phyloP scores from a whole-genome alignment of 2,888 invertebrate species.

The Oscheius sp. region DNA sequence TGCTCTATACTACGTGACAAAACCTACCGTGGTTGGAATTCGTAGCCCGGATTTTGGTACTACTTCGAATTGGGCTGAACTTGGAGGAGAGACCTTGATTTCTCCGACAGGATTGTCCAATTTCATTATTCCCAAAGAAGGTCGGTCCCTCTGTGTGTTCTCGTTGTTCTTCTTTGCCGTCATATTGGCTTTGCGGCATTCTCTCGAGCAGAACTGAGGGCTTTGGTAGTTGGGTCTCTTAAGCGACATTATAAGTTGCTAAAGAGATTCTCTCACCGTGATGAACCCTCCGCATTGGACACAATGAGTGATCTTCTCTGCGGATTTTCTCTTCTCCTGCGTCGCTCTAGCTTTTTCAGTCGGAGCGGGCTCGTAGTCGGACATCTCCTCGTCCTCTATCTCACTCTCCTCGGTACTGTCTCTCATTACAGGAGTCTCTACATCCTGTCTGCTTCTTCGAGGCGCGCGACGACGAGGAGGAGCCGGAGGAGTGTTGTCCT shows the following conservation, averaged over 20 bases:
- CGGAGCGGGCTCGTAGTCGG: not conserved
- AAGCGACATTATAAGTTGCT: not conserved
- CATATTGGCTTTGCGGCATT: not conserved
- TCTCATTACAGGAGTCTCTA: not conserved
- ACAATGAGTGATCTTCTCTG: not conserved
- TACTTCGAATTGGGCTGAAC: not conserved
- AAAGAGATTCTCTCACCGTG: not conserved
- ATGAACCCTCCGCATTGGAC: not conserved
- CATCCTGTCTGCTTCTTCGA: not conserved
- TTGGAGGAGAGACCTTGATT: not conserved
- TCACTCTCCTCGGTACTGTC: not conserved
- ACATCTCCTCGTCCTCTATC: not conserved
- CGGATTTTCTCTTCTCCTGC: too few species aligned
- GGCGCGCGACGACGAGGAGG: not conserved
- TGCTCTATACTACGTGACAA: not conserved
- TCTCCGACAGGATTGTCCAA: not conserved
- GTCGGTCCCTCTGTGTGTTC: not conserved
- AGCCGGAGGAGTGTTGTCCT: not conserved
- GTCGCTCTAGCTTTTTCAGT: not conserved
- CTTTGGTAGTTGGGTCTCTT: conserved; percentile 1
- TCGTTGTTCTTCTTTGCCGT: not conserved
- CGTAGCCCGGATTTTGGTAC: not conserved
- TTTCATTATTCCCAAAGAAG: not conserved
- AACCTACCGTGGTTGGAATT: conserved; percentile 10
- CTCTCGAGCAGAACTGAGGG: not conserved